Evolutionary conservation across 2,797 vertebrate species (phyloP), one percentile per base, ranked within the genome.

Genomic region (Caiman crocodilus): DNA sequence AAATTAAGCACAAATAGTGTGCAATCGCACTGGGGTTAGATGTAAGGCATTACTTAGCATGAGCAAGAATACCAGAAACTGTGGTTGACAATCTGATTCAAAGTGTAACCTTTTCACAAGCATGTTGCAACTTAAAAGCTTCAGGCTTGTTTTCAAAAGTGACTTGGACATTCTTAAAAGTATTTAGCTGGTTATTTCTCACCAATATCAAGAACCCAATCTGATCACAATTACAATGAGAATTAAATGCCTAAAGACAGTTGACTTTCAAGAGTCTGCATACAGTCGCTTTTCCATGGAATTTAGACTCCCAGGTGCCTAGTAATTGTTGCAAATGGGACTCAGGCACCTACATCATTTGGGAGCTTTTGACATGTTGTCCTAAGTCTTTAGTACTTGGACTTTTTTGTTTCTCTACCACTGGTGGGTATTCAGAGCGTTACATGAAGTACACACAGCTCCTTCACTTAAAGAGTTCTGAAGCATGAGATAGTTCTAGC

Each of bases 311-410:
- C 12, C 2, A 58, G 7, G 2, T 25, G 4, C 12, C 55, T 1
- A 55, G 0, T 0, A 28, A 2, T 0, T 60, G 85, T 84, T 67
- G 8, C 1, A 59, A 79, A 59, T 7, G 3, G 1, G 2, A 0
- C 4, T 71, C 57, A 35, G 6, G 26, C 1, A 73, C 69, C 14
- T 50, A 26, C 15, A 23, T 73, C 21, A 73, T 8, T 50, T 71
- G 26, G 6, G 69, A 25, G 20, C 13, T 42, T 73, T 73, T 73
- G 35, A 23, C 16, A 73, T 50, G 35, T 73, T 42, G 50, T 7
- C 35, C 15, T 25, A 50, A 73, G 21, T 50, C 35, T 73, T 26
- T 50, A 50, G 13, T 73, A 73, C 32, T 73, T 73, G 26, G 35
- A 73, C 16, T 23, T 42, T 42, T 73, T 30, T 73, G 2, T 63